Evolutionary conservation across 2,113 vertebrate species (phyloP).

Genomic region (Menura novaehollandiae): DNA sequence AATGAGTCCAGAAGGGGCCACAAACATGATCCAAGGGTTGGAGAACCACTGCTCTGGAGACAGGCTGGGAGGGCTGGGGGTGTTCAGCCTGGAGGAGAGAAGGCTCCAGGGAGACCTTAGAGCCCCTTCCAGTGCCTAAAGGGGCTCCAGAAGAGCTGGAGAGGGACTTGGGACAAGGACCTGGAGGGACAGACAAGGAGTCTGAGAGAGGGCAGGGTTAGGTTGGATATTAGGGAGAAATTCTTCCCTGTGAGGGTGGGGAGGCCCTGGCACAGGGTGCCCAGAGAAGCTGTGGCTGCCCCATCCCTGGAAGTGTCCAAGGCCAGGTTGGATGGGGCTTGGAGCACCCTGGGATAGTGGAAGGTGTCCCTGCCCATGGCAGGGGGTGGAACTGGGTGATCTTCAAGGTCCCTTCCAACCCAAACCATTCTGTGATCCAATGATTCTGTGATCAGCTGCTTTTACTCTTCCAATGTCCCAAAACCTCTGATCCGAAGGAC

Average conservation of each 20-base stretch:
- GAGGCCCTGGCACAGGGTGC: background rate
- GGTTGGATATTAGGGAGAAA: background rate
- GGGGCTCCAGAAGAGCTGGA: background rate
- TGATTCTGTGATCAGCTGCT: background rate
- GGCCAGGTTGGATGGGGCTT: fast-evolving
- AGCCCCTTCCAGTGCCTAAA: background rate
- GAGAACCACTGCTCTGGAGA: background rate
- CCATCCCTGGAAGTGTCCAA: background rate
- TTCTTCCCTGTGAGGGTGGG: fast-evolving
- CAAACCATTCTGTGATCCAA: background rate
- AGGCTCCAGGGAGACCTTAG: fast-evolving
- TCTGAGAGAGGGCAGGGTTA: background rate
- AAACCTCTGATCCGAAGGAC: background rate
- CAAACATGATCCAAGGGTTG: background rate
- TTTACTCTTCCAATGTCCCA: background rate
- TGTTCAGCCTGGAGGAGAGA: background rate
- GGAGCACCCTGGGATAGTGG: fast-evolving
- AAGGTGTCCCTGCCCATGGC: background rate
- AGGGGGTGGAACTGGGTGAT: background rate
- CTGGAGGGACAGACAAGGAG: background rate
- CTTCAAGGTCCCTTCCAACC: background rate
- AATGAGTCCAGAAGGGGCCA: background rate
- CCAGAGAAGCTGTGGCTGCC: background rate
- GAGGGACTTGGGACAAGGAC: fast-evolving
- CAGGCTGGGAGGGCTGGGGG: background rate